These are phyloP conservation scores for Dasysyrphus albostriatus DNA, from an alignment of 2,888 invertebrate genomes.

Conservation along the genomic window DNA sequence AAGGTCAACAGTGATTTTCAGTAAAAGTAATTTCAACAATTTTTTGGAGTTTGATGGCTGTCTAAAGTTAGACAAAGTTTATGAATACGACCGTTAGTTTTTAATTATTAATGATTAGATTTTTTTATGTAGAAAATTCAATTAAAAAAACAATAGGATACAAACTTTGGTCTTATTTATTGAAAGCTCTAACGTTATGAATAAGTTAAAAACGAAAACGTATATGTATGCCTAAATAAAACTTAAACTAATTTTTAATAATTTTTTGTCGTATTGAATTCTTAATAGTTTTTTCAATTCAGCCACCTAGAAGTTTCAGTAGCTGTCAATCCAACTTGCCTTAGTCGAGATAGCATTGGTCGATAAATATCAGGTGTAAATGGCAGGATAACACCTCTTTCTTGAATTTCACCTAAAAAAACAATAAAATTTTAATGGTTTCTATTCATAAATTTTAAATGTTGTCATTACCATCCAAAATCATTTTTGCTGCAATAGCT, in stretches of 20 bases:
- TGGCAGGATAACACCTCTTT: constrained; percentile 96
- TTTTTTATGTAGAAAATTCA: too few species aligned
- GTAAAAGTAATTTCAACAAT: too few species aligned
- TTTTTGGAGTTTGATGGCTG: too few species aligned
- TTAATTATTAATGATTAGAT: too few species aligned
- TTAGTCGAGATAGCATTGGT: constrained; percentile 94
- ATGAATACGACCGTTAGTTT: too few species aligned
- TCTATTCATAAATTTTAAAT: too few species aligned
- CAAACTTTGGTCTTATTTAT: neutral
- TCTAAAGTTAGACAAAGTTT: too few species aligned
- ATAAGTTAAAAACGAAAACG: constrained; percentile 19
- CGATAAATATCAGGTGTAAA: constrained; percentile 96
- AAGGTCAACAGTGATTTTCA: too few species aligned
- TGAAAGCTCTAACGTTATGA: neutral
- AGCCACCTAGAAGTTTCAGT: constrained; percentile 87
- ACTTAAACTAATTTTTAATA: neutral
- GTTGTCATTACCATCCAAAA: constrained; percentile 88
- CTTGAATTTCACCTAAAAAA: constrained; percentile 93
- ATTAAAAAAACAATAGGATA: neutral
- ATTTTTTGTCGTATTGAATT: neutral
- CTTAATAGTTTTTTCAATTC: constrained; percentile 71
- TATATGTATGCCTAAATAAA: neutral
- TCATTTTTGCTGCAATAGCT: constrained; percentile 98
- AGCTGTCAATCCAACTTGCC: constrained; percentile 92
- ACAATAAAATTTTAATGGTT: too few species aligned